These are phyloP conservation scores for Adelges cooleyi DNA, from an alignment of 1,140 invertebrate species.

Conservation along the genomic window DNA sequence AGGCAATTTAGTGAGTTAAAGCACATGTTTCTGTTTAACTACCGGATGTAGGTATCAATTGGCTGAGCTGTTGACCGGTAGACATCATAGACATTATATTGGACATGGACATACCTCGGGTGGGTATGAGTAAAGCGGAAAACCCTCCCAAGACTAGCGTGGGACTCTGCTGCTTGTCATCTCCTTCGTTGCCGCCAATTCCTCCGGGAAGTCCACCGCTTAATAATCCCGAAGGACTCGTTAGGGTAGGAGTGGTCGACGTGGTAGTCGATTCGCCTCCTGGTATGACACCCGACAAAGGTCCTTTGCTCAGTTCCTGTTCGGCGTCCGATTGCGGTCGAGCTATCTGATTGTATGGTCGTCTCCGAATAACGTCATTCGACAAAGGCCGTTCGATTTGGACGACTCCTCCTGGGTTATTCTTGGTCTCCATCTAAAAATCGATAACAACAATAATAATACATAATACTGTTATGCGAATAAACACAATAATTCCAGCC, in stretches of 20 bases:
- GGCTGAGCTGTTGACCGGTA: not conserved
- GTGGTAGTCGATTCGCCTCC: not conserved
- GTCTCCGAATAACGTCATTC: not conserved
- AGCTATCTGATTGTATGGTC: not conserved
- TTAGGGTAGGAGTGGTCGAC: not conserved
- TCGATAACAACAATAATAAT: too few species aligned
- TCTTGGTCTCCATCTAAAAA: not conserved
- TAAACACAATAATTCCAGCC: too few species aligned
- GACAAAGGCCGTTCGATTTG: not conserved
- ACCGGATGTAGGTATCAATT: not conserved
- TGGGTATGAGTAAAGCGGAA: not conserved
- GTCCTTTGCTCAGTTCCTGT: not conserved
- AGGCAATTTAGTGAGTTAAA: too few species aligned
- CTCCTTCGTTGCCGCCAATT: not conserved
- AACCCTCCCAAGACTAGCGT: not conserved
- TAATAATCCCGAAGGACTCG: not conserved
- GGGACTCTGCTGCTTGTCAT: not conserved
- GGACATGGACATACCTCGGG: not conserved
- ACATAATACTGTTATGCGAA: too few species aligned
- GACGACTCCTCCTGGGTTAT: too few species aligned
- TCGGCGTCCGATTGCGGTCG: not conserved
- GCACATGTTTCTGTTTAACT: too few species aligned
- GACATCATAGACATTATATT: constrained; percentile 1
- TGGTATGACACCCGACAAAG: not conserved
- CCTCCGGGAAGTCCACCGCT: not conserved